phyloP scores from a whole-genome alignment of 2,113 vertebrate genomes.

The Aix galericulata region DNA sequence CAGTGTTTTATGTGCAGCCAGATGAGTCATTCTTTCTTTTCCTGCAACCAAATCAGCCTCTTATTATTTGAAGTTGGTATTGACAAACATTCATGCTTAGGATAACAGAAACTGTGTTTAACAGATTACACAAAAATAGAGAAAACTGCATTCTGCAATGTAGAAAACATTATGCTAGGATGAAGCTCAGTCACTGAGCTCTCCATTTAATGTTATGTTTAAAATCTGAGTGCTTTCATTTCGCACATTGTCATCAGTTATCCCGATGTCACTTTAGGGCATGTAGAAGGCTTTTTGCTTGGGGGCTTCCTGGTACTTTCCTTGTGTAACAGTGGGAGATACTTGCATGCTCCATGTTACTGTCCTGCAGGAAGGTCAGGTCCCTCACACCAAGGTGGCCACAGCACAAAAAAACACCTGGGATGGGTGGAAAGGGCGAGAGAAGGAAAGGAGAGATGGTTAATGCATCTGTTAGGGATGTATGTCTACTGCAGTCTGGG shows the following conservation, averaged over 20 bases:
- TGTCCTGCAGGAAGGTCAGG: neutral
- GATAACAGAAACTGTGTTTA: slow-evolving; percentile 36
- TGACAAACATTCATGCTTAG: slow-evolving; percentile 27
- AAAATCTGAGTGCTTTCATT: neutral
- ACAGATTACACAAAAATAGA: neutral
- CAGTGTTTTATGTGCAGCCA: neutral
- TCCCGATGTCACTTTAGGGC: neutral
- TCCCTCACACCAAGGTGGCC: neutral
- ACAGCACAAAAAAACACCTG: neutral
- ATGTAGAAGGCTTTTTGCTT: neutral
- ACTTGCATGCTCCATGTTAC: neutral
- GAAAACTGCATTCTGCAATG: neutral
- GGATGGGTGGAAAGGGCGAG: neutral
- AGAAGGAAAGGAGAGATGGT: neutral
- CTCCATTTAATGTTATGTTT: neutral
- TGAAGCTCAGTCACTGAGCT: neutral
- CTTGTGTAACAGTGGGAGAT: neutral
- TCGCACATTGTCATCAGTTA: neutral
- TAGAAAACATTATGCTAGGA: neutral
- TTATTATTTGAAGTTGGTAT: slow-evolving; percentile 34
- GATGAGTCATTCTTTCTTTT: slow-evolving; percentile 24
- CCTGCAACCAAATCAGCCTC: neutral
- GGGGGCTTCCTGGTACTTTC: neutral
- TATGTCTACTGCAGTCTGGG: neutral
- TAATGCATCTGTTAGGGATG: neutral